Conservation (phyloP, 2,113 vertebrate species). For the Noctilio leporinus region DNA sequence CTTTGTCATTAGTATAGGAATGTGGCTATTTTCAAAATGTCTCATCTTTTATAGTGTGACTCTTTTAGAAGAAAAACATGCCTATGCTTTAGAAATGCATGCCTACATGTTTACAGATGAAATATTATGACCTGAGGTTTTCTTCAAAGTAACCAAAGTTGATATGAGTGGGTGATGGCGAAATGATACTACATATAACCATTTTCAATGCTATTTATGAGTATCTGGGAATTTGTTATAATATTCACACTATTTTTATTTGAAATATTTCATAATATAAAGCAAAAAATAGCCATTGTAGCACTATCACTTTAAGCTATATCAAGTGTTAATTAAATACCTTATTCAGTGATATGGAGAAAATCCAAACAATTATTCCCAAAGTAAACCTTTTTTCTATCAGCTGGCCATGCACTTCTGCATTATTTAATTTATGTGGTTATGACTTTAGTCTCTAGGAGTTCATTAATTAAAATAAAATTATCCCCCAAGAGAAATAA, state of each 20-base stretch:
- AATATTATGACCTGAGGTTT: neutral
- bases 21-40: neutral
- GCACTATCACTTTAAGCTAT: neutral
- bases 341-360: neutral
- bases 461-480: neutral
- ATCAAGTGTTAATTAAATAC: neutral
- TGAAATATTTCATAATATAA: neutral
- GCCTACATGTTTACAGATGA: neutral
- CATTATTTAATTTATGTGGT: neutral
- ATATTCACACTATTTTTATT: neutral
- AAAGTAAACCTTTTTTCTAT: neutral
- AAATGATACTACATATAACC: neutral
- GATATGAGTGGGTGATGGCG: neutral
- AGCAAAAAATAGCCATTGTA: neutral
- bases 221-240: neutral
- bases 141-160: neutral
- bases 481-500: neutral
- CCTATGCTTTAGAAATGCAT: neutral
- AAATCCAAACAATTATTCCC: neutral
- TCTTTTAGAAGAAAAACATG: neutral
- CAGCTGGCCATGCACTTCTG: neutral
- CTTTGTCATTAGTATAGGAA: neutral
- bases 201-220: neutral
- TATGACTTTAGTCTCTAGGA: neutral
- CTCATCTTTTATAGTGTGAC: neutral